A percentile compares a stretch with the other conserved stretches of the same genome.
These are phyloP conservation scores for Drosophila neonasuta DNA, from an alignment of 2,888 invertebrate genomes.

Conservation along the genomic window DNA sequence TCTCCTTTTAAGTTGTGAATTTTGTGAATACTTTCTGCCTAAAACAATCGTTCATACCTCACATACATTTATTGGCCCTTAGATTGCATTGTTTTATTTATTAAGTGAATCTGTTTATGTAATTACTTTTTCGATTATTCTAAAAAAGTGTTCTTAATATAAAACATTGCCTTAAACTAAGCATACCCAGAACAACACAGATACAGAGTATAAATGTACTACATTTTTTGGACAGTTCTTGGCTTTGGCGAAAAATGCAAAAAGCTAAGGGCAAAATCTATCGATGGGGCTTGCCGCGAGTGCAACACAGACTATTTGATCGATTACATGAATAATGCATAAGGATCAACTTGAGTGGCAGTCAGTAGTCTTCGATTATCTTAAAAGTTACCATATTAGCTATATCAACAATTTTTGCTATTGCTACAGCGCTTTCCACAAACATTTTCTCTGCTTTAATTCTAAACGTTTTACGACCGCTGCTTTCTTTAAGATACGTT, in stretches of 20 bases:
- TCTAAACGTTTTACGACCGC: not conserved
- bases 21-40: too few relatives aligned
- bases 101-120: too few relatives aligned
- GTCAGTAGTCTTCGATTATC: not conserved
- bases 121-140: too few relatives aligned
- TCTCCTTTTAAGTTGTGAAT: too few relatives aligned
- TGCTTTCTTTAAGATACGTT: not conserved
- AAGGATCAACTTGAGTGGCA: constrained; percentile 2
- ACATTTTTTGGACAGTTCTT: constrained; percentile 1
- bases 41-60: too few relatives aligned
- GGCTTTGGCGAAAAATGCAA: constrained; percentile 2
- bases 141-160: too few relatives aligned
- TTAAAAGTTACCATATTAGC: not conserved
- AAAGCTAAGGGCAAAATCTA: not conserved
- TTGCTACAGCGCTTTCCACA: not conserved
- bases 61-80: too few relatives aligned
- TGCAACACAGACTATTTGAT: constrained; percentile 9
- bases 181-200: not conserved
- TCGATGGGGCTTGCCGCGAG: not conserved
- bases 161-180: too few relatives aligned
- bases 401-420: not conserved
- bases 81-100: too few relatives aligned
- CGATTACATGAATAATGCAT: constrained; percentile 6
- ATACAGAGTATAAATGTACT: not conserved
- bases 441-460: not conserved